Evolutionary conservation across 2,888 invertebrate genomes (phyloP), one percentile per base, ranked within the genome.

Genomic region (Notodonta dromedarius): DNA sequence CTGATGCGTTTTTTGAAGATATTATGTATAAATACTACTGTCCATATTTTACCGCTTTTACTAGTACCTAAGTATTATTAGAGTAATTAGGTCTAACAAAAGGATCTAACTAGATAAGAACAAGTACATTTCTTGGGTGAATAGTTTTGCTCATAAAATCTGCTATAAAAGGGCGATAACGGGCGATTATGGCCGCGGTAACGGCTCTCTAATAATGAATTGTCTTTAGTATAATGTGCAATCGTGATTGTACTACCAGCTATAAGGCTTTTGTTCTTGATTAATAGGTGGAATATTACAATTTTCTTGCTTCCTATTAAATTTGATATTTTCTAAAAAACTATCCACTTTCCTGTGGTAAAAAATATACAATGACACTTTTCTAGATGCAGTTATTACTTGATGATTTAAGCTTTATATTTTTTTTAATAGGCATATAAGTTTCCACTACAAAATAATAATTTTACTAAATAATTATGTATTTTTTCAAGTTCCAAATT

Each of bases 91-190:
- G 77, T 73, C 61, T 65, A 85, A 89, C 87, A 89, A 90, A 84
- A 80, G 80, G 54, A 70, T 82, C 73, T 79, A 82, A 80, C 79
- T 74, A 81, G 87, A 89, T 87, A 88, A 87, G 86, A 85, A 82
- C 83, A 73, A 80, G 83, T 84, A 85, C 87, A 86, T 89, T 89
- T 88, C 90, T 90, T 87, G 89, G 88, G 74, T 91, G 89, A 93
- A 93, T 94, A 94, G 94, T 94, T 94, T 85, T 76, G 83, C 82
- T 90, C 93, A 90, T 94, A 93, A 94, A 93, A 93, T 86, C 82
- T 67, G 89, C 93, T 90, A 94, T 94, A 94, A 94, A 94, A 94
- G 92, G 91, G 92, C 92, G 93, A 90, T 94, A 93, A 93, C 89
- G 84, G 87, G 79, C 91, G 90, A 93, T 94, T 94, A 94, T 87